Conservation (phyloP, 2,113 vertebrate genomes). For the Ursus arctos region DNA sequence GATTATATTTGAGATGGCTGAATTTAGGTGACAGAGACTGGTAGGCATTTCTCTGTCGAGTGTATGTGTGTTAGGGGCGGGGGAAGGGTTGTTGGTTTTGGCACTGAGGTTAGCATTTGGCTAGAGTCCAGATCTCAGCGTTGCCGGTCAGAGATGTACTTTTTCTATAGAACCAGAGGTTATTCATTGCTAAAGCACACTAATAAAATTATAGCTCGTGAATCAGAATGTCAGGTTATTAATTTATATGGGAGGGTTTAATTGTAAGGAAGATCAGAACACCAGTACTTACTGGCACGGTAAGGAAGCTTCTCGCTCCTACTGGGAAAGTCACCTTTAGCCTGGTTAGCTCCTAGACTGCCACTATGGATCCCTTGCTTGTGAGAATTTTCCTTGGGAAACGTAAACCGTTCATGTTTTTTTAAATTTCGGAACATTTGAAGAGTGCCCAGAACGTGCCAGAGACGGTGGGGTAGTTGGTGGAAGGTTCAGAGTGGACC, state of each 20-base stretch:
- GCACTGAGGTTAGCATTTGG: slow-evolving; percentile 12
- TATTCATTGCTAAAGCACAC: background rate
- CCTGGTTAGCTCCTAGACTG: background rate
- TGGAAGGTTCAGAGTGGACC: background rate
- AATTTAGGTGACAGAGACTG: background rate
- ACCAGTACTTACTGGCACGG: background rate
- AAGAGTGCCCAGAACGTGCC: background rate
- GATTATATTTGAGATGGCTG: background rate
- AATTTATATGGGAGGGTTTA: slow-evolving; percentile 39
- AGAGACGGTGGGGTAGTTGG: background rate
- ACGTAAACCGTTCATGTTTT: background rate
- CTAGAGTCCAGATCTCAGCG: background rate
- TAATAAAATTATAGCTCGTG: slow-evolving; percentile 42
- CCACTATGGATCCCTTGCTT: background rate
- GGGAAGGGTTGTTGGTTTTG: background rate
- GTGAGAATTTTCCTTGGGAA: slow-evolving; percentile 65
- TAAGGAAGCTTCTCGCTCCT: background rate
- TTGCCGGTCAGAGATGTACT: slow-evolving; percentile 5
- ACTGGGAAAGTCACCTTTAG: slow-evolving; percentile 66
- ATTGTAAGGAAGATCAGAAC: background rate
- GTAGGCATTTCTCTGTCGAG: background rate
- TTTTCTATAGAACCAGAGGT: slow-evolving; percentile 52
- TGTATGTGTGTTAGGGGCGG: background rate
- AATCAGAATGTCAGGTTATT: slow-evolving; percentile 54
- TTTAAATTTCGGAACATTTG: slow-evolving; percentile 5